Percentiles rank a stretch among this genome's conserved stretches.
These are phyloP conservation scores for Mamestra configurata DNA, from an alignment of 1,140 invertebrate genomes.

Conservation along the genomic window DNA sequence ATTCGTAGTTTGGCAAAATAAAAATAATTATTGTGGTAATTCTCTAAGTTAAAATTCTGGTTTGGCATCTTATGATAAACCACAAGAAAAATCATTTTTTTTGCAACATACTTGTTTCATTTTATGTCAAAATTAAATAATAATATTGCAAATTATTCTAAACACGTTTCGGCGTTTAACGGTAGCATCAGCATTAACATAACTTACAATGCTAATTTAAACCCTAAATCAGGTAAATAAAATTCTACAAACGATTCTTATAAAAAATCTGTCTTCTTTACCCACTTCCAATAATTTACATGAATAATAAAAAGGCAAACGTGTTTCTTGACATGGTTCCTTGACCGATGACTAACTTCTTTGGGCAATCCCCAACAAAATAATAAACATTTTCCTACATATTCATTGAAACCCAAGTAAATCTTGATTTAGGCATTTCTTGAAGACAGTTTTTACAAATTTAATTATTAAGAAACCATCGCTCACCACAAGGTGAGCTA, in stretches of 20 bases:
- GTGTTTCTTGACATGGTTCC: neutral
- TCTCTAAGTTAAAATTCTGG: no score
- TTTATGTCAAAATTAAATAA: no score
- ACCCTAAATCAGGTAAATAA: neutral
- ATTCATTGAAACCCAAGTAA: neutral
- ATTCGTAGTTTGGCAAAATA: no score
- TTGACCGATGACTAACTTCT: neutral
- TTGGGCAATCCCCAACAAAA: neutral
- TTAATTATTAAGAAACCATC: neutral
- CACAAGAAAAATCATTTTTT: no score
- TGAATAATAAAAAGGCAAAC: neutral
- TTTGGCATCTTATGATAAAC: no score
- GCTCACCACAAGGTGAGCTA: no score
- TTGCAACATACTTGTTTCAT: no score
- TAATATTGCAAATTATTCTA: neutral
- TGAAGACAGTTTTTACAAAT: neutral
- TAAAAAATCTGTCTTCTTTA: neutral
- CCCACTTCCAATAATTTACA: neutral
- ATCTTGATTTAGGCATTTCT: neutral
- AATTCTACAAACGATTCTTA: neutral
- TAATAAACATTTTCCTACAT: neutral
- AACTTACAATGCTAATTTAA: neutral
- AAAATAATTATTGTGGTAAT: no score
- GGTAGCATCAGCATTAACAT: neutral
- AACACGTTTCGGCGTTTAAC: neutral